These are phyloP conservation scores for Datnioides undecimradiatus DNA, from an alignment of 2,113 vertebrate species.

Conservation along the genomic window DNA sequence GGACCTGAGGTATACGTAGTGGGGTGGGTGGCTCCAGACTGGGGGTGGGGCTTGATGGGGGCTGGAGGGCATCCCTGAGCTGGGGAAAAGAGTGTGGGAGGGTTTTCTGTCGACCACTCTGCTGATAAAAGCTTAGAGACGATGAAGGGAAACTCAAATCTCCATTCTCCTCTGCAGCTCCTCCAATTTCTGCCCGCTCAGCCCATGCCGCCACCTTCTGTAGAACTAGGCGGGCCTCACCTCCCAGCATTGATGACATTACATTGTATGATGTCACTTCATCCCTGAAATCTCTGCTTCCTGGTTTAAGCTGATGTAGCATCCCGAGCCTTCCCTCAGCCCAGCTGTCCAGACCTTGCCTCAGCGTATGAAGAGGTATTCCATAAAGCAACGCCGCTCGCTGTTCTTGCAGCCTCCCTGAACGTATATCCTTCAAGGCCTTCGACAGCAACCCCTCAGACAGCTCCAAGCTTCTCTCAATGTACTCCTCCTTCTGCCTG, in stretches of 20 bases:
- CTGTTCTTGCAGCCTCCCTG: constrained; percentile 97
- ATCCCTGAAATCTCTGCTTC: constrained; percentile 84
- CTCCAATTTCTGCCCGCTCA: constrained; percentile 77
- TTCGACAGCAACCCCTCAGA: constrained; percentile 99
- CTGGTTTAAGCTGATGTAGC: constrained; percentile 88
- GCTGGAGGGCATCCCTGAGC: constrained; percentile 86
- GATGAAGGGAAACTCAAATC: constrained; percentile 65
- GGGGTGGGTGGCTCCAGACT: constrained; percentile 62
- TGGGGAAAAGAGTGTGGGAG: constrained; percentile 88
- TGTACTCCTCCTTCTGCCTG: constrained; percentile 95
- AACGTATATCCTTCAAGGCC: constrained; percentile 99
- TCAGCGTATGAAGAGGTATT: constrained; percentile 97
- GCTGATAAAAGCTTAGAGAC: constrained; percentile 62
- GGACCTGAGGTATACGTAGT: constrained; percentile 82
- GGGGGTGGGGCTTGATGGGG: constrained; percentile 70
- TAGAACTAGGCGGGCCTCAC: constrained; percentile 93
- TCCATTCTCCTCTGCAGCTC: constrained; percentile 84
- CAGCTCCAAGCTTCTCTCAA: constrained; percentile 99
- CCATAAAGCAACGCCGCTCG: constrained; percentile 99
- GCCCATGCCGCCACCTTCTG: constrained; percentile 97
- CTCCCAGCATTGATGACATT: constrained; percentile 79
- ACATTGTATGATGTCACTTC: constrained; percentile 87
- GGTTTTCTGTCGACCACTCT: constrained; percentile 58
- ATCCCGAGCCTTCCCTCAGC: constrained; percentile 89
- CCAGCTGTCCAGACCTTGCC: constrained; percentile 93